A percentile compares a stretch with the other conserved stretches of the same genome.
Evolutionary conservation across 2,797 vertebrate genomes (phyloP).

Genomic region (Vultur gryphus): DNA sequence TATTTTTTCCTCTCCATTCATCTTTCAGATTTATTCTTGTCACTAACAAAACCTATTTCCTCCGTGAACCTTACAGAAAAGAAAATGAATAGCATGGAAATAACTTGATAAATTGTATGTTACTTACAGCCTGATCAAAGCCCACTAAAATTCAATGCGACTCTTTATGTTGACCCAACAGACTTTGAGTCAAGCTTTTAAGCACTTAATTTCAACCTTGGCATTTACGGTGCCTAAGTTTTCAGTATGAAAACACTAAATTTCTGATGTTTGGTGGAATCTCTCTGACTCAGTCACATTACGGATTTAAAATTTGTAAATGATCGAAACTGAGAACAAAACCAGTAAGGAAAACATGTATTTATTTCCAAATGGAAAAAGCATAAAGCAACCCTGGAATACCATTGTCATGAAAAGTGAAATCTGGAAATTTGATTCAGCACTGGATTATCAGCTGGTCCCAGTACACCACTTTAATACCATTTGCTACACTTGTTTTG

Average conservation of each 20-base stretch:
- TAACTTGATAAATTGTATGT: neutral
- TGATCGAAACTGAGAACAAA: neutral
- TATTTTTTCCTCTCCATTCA: neutral
- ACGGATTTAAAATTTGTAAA: neutral
- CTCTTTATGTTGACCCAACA: neutral
- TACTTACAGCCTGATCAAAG: neutral
- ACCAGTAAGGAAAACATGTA: neutral
- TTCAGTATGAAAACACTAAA: neutral
- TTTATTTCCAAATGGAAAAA: neutral
- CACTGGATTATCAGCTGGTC: neutral
- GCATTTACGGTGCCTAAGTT: neutral
- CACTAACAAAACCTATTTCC: neutral
- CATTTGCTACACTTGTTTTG: neutral
- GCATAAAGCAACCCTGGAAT: neutral
- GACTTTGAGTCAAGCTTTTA: neutral
- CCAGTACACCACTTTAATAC: neutral
- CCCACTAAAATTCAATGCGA: neutral
- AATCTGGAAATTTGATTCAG: neutral
- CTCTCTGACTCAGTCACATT: neutral
- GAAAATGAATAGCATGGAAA: neutral
- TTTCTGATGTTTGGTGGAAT: neutral
- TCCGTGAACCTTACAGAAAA: neutral
- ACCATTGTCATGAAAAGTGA: neutral
- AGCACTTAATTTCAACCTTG: neutral
- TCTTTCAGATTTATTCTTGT: constrained; percentile 11